Evolutionary conservation across 2,797 vertebrate genomes (phyloP).

Genomic region (Pipistrellus pipistrellus): DNA sequence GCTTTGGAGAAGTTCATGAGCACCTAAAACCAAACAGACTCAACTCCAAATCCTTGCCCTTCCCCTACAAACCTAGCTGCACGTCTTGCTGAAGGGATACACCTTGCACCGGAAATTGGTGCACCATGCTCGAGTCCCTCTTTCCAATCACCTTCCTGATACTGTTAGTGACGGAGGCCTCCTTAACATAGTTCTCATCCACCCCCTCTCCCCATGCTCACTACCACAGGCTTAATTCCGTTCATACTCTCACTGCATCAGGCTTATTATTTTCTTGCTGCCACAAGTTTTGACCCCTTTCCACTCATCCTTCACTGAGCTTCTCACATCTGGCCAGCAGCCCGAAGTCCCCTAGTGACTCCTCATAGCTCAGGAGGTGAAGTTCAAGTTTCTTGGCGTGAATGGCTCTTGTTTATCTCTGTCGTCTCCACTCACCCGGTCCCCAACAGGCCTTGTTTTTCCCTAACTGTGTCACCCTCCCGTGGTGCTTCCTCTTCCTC

Average conservation of each 20-base stretch:
- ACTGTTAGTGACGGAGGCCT: neutral
- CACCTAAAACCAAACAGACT: neutral
- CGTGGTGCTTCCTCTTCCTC: neutral
- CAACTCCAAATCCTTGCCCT: neutral
- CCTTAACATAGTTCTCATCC: no score
- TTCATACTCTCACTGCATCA: neutral
- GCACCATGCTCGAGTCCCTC: neutral
- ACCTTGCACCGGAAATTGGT: fast-evolving
- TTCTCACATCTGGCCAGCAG: neutral
- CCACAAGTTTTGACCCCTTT: neutral
- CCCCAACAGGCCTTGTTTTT: neutral
- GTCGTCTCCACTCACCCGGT: neutral
- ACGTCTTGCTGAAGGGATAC: neutral
- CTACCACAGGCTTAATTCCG: neutral
- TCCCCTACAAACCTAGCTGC: neutral
- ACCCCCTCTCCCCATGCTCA: neutral
- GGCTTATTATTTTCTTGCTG: neutral
- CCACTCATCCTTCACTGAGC: neutral
- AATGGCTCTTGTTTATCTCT: neutral
- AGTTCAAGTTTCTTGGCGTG: neutral
- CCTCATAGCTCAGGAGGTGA: neutral
- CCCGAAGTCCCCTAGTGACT: neutral
- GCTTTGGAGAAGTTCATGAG: neutral
- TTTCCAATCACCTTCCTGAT: neutral
- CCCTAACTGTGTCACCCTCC: neutral